phyloP scores from a whole-genome alignment of 2,888 invertebrate genomes.

The Dryobotodes eremita region DNA sequence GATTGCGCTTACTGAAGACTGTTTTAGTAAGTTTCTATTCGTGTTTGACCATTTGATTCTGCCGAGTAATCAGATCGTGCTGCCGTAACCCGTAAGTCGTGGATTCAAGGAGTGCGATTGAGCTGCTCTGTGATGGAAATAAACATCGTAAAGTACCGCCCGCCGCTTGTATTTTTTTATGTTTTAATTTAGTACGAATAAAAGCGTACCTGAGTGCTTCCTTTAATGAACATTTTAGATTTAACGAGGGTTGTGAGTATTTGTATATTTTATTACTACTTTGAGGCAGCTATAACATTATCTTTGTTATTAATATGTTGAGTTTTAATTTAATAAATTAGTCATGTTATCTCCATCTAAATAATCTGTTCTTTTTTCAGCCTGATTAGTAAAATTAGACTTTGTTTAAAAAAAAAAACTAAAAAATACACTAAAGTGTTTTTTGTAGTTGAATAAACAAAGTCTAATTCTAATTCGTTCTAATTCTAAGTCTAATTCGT shows the following conservation, averaged over 20 bases:
- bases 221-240: constrained; percentile 54
- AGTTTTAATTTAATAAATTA: not conserved
- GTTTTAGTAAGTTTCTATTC: constrained; percentile 74
- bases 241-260: constrained; percentile 22
- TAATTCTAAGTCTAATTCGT: no score
- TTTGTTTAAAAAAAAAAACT: not conserved
- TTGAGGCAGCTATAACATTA: constrained; percentile 7
- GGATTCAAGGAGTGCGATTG: constrained; percentile 20
- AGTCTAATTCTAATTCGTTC: no score
- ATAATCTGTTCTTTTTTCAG: not conserved
- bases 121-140: constrained; percentile 46
- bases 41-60: constrained; percentile 71
- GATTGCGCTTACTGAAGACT: constrained; percentile 78
- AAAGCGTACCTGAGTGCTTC: constrained; percentile 53
- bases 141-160: constrained; percentile 53
- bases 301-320: not conserved
- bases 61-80: constrained; percentile 64
- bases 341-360: not conserved
- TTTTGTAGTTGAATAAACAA: no score
- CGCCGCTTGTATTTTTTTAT: constrained; percentile 50
- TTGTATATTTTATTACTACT: constrained; percentile 26
- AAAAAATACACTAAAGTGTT: no score
- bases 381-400: not conserved
- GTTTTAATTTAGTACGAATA: constrained; percentile 60
- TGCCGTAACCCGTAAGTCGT: constrained; percentile 33